phyloP scores from a whole-genome alignment of 2,888 invertebrate species.

The Camptogramma bilineatum region DNA sequence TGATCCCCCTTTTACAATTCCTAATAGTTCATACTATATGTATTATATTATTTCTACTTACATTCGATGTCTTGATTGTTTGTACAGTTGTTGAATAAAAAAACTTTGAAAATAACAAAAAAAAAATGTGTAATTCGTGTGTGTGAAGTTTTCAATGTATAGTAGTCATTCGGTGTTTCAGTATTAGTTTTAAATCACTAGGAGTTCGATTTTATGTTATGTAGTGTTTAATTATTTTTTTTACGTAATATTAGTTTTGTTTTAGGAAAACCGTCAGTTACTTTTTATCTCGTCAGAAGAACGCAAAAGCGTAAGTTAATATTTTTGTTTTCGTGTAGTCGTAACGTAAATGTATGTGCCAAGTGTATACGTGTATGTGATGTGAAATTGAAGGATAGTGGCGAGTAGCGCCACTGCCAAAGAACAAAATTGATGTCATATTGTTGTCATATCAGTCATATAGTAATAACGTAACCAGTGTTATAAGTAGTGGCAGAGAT shows the following conservation, averaged over 20 bases:
- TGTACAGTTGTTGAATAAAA: conserved; percentile 72
- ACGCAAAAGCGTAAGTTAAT: conserved; percentile 52
- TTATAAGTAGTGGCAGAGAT: conserved; percentile 20
- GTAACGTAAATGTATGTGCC: conserved; percentile 48
- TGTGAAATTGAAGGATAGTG: conserved; percentile 34
- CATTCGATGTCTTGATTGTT: conserved; percentile 63
- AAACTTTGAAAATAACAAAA: conserved; percentile 48
- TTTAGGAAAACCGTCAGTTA: conserved; percentile 69
- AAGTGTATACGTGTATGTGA: conserved; percentile 50
- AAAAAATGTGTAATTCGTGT: conserved; percentile 43
- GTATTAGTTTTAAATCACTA: conserved; percentile 81
- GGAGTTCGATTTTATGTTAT: conserved; percentile 76
- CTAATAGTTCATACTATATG: conserved; percentile 28
- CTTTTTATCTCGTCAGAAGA: conserved; percentile 59
- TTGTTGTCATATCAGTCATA: conserved; percentile 57
- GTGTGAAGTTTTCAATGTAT: conserved; percentile 59
- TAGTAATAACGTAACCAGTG: conserved; percentile 18
- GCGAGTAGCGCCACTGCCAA: conserved; percentile 51
- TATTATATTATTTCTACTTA: conserved; percentile 45
- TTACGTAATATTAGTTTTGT: conserved; percentile 73
- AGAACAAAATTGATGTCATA: conserved; percentile 61
- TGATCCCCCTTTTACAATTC: conserved; percentile 34
- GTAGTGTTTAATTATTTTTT: conserved; percentile 78
- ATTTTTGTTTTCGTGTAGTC: conserved; percentile 55
- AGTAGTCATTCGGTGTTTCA: conserved; percentile 72